A percentile compares a stretch with the other conserved stretches of the same genome.
Conservation (phyloP, 1,140 invertebrate genomes). For the Muscidifurax raptorellus region DNA sequence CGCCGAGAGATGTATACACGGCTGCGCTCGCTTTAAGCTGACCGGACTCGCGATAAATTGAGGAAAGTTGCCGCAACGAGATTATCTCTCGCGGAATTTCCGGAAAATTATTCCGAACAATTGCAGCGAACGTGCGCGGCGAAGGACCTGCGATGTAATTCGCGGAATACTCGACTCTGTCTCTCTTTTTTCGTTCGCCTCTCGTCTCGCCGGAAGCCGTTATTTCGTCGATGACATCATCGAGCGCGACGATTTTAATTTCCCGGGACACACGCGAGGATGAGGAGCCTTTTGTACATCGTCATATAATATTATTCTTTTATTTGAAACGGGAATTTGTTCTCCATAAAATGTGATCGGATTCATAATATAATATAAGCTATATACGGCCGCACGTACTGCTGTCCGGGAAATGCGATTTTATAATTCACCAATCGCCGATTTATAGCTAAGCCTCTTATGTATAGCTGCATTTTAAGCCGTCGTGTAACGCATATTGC, state of each 20-base stretch:
- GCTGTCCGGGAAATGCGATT: too few species aligned
- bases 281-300: too few species aligned
- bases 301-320: too few species aligned
- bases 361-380: too few species aligned
- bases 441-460: too few species aligned
- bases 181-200: background rate
- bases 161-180: background rate
- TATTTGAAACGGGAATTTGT: too few species aligned
- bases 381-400: too few species aligned
- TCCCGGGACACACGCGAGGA: too few species aligned
- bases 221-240: background rate
- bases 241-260: background rate
- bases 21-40: conserved; percentile 4
- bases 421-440: too few species aligned
- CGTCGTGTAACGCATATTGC: too few species aligned
- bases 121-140: background rate
- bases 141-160: background rate
- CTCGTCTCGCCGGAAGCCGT: background rate
- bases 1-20: background rate
- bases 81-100: conserved; percentile 41
- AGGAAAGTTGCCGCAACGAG: conserved; percentile 46
- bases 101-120: background rate
- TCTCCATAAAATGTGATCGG: too few species aligned
- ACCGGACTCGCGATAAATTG: conserved; percentile 49
- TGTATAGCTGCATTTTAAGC: too few species aligned